Conservation (phyloP, 2,888 invertebrate genomes). For the Tetramorium bicarinatum region DNA sequence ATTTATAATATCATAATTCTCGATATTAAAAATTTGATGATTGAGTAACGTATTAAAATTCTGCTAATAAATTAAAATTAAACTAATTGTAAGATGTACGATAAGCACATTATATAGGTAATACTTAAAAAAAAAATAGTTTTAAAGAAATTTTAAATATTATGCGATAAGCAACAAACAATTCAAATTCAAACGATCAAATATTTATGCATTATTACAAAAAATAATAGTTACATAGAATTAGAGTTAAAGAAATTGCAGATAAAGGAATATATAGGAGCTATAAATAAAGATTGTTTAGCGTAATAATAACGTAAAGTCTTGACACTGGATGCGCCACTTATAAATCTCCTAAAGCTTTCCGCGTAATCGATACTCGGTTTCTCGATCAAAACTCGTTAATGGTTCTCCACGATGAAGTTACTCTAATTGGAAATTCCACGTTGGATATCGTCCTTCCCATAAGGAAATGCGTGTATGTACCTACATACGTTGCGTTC, state of each 20-base stretch:
- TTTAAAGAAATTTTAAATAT: not conserved
- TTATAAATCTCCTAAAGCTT: slow-evolving; percentile 69
- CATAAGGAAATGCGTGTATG: slow-evolving; percentile 58
- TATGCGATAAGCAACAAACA: not conserved
- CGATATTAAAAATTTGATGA: not conserved
- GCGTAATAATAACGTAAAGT: slow-evolving; percentile 25
- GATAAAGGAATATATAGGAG: not conserved
- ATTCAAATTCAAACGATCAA: not conserved
- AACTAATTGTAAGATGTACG: not conserved
- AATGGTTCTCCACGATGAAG: slow-evolving; percentile 69
- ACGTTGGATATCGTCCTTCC: slow-evolving; percentile 54
- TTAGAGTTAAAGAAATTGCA: not conserved
- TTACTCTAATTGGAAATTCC: slow-evolving; percentile 74
- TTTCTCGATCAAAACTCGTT: slow-evolving; percentile 75
- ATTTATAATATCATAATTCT: not conserved
- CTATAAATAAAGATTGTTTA: not conserved
- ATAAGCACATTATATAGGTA: not conserved
- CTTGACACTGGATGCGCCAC: slow-evolving; percentile 33
- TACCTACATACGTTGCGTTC: slow-evolving; percentile 56
- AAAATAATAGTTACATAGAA: not conserved
- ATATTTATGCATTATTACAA: not conserved
- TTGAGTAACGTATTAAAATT: not conserved
- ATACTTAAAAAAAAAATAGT: not conserved
- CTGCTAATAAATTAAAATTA: not conserved
- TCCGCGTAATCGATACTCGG: slow-evolving; percentile 71